Percentiles rank a stretch among this genome's conserved stretches.
Conservation (phyloP, 2,113 vertebrate genomes). For the Puffinus mauretanicus region DNA sequence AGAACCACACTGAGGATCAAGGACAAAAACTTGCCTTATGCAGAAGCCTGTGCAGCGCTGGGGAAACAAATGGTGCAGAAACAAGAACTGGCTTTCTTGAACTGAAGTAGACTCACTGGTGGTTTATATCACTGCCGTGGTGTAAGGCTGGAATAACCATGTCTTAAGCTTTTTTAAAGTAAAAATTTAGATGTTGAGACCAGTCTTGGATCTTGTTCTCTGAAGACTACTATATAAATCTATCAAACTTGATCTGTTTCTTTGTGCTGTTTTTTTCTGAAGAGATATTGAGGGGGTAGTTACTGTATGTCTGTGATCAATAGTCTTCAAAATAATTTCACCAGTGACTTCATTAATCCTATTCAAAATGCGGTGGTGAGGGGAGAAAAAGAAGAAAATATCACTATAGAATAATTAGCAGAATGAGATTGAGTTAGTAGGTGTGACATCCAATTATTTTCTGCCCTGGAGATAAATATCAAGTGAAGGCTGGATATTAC, state of each 20-base stretch:
- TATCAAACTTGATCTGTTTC: not conserved
- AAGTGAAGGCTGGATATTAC: constrained; percentile 67
- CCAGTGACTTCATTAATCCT: constrained; percentile 69
- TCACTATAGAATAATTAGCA: constrained; percentile 78
- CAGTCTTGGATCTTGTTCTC: not conserved
- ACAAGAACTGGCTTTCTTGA: not conserved
- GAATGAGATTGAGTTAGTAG: constrained; percentile 78
- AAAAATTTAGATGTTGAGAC: not conserved
- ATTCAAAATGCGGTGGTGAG: constrained; percentile 65
- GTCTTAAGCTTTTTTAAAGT: not conserved
- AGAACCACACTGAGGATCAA: not conserved
- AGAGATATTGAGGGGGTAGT: constrained; percentile 20
- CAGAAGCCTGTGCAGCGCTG: not conserved
- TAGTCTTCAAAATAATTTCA: constrained; percentile 70
- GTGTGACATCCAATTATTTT: constrained; percentile 84
- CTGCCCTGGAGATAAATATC: constrained; percentile 77
- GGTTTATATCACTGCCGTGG: not conserved
- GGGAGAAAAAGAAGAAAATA: constrained; percentile 45
- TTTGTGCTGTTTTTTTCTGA: not conserved
- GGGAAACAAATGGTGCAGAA: not conserved
- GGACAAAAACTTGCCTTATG: not conserved
- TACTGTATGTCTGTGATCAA: constrained; percentile 44
- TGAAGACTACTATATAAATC: not conserved
- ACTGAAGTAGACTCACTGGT: not conserved
- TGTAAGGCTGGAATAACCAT: not conserved